These are phyloP conservation scores for Drosophila anomalata DNA, from an alignment of 2,888 invertebrate species.

Conservation along the genomic window DNA sequence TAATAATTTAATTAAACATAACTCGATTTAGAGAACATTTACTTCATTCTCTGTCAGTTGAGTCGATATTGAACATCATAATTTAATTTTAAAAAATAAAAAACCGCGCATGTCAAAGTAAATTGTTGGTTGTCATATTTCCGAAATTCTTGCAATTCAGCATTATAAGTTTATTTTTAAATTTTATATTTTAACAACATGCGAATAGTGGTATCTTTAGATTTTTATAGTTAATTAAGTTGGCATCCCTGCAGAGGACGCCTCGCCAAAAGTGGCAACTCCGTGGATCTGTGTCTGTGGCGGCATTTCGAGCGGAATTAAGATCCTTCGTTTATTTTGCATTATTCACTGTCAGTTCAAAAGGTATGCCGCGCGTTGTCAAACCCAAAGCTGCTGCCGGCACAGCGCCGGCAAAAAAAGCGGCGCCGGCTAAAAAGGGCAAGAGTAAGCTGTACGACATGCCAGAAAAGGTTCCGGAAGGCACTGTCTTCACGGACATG, in stretches of 20 bases:
- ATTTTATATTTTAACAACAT: no score
- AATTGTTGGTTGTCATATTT: no score
- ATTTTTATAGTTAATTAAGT: neutral
- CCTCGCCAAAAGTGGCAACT: conserved; percentile 18
- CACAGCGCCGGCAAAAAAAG: conserved; percentile 57
- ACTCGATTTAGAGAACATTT: no score
- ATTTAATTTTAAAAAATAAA: no score
- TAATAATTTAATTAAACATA: no score
- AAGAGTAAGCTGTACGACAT: conserved; percentile 80
- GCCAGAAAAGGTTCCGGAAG: conserved; percentile 84
- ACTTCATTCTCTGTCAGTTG: no score
- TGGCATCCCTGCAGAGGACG: conserved; percentile 24
- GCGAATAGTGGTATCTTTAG: neutral
- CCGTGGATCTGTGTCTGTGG: conserved; percentile 17
- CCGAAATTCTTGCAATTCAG: no score
- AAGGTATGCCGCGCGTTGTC: conserved; percentile 72
- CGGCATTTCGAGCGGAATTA: conserved; percentile 40
- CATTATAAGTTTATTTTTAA: no score
- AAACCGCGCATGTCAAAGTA: no score
- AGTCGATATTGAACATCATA: no score
- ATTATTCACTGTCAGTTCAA: neutral
- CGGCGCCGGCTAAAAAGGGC: conserved; percentile 58
- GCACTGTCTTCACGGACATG: conserved; percentile 91
- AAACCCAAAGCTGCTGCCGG: conserved; percentile 56
- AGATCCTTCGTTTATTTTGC: neutral